Conservation (phyloP, 2,888 invertebrate species). For the Abrostola tripartita region DNA sequence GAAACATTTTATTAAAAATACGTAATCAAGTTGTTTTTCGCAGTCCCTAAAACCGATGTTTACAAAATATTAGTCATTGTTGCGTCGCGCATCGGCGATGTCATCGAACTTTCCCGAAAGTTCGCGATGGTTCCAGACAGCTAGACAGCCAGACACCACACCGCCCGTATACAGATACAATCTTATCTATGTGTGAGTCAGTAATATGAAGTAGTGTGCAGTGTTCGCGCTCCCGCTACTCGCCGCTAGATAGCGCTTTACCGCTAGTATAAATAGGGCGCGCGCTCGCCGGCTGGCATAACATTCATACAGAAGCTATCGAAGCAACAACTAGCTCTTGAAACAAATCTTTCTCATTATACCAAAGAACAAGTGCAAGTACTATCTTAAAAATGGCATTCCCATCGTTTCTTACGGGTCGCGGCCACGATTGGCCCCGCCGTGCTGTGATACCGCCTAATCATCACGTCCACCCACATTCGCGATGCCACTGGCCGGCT, state of each 20-base stretch:
- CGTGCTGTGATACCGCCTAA: not conserved
- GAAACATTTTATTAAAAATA: not conserved
- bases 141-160: not conserved
- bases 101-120: conserved; percentile 38
- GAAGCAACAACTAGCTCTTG: conserved; percentile 39
- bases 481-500: conserved; percentile 52
- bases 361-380: conserved; percentile 20
- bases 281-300: conserved; percentile 27
- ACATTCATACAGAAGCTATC: conserved; percentile 53
- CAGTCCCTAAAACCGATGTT: not conserved
- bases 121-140: conserved; percentile 28
- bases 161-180: not conserved
- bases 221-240: conserved; percentile 61
- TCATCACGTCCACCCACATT: not conserved
- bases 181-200: conserved; percentile 26
- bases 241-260: conserved; percentile 69
- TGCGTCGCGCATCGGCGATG: not conserved
- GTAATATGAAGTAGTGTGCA: conserved; percentile 23
- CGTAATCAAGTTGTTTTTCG: not conserved
- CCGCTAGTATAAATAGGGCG: conserved; percentile 60
- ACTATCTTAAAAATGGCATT: conserved; percentile 65
- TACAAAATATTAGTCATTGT: conserved; percentile 1
- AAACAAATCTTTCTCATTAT: conserved; percentile 3
- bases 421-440: conserved; percentile 52
- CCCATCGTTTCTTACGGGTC: conserved; percentile 67